Evolutionary conservation across 2,888 invertebrate genomes (phyloP), one percentile per base, ranked within the genome.

Genomic region (Rhogogaster chlorosoma): DNA sequence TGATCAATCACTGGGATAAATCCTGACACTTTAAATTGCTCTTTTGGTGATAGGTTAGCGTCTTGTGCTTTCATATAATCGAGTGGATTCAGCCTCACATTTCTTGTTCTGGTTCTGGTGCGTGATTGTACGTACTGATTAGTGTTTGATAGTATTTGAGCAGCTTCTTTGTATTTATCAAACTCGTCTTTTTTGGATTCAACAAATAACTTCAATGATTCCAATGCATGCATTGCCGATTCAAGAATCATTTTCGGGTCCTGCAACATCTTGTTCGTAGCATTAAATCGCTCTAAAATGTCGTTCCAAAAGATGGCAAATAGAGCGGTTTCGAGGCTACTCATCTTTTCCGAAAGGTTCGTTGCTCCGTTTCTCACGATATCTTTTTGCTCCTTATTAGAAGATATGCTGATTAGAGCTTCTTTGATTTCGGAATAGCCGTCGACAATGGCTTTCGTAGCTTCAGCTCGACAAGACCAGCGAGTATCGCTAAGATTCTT

Each of bases 281-380:
- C 32, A 15, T 70, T 70, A 10, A 88, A 87, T 87, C 87, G 85
- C 86, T 88, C 86, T 84, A 88, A 87, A 83, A 88, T 87, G 22
- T 87, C 86, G 85, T 89, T 87, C 86, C 87, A 88, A 88, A 88
- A 87, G 67, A 90, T 90, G 26, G 93, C 85, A 93, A 88, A 94
- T 93, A 93, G 86, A 80, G 86, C 87, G 22, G 82, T 87, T 87
- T 88, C 87, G 42, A 88, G 83, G 77, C 84, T 77, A 84, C 85
- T 82, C 85, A 88, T 88, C 84, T 87, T 88, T n/a, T 88, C 61
- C 9, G 87, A 61, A 85, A 89, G 86, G n/a, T 75, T 32, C 32
- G 45, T n/a, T 64, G 88, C 86, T 86, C 87, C 86, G n/a, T 82
- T 86, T 29, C 85, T 86, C 57, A 70, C 86, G 84, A 87, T 84